Base-by-base conservation (phyloP, 2,888 invertebrate genomes). In the Plutella xylostella region DNA sequence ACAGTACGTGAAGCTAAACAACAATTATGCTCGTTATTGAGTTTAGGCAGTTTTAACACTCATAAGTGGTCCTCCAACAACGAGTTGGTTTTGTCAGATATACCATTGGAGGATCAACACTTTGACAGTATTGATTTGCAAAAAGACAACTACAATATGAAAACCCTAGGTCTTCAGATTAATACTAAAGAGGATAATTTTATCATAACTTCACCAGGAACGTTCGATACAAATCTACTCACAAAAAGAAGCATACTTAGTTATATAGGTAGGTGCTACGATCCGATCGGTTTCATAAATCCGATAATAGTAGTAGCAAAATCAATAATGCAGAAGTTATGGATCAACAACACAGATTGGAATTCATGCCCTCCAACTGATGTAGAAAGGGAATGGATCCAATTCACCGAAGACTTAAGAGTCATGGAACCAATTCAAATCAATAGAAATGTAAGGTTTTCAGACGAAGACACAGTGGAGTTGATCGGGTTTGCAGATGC, bases 401-500 rank as follows among this genome's bases (percentile, higher is more conserved):
- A 47, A 4, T 50, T 54, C 47, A 31, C 37, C 12, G 22, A 37
- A 2, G 35, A 45, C 22, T 28, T 51, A 19, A 3, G 9, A 6
- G 25, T 20, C 7, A 51, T 53, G 50, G 6, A 21, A 15, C 44
- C 47, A 7, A 46, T 54, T 2, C 2, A n/a, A 12, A 31, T 42
- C 35, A n/a, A n/a, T 25, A 17, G 43, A 15, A 4, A 37, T 18
- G n/a, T 25, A 4, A 1, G 3, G 12, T 2, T n/a, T 3, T 15
- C 21, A 4, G 14, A 17, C 12, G 20, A 20, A 3, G 11, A 21
- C 11, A 12, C 33, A 2, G 6, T 11, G 31, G 14, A 49, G 9
- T 14, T 50, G 14, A 37, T 52, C 6, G 52, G 50, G 3, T 52
- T 47, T 39, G 45, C 50, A 20, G 51, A 54, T 37, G 51, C 50